Evolutionary conservation across 2,113 vertebrate species (phyloP).

Genomic region (Gila orcuttii): DNA sequence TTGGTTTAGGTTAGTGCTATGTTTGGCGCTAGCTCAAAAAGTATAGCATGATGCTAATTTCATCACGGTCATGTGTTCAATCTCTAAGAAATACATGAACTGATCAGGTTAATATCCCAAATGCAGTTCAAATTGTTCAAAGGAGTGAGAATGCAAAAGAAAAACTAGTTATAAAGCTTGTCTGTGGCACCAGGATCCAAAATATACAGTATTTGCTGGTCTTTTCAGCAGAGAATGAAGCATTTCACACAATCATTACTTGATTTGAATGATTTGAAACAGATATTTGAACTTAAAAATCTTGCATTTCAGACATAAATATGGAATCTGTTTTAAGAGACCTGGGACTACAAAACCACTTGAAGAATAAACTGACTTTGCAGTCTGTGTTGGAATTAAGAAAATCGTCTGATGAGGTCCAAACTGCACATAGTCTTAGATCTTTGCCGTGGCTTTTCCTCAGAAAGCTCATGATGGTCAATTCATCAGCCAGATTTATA

Average conservation of each 20-base stretch:
- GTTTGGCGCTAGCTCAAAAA: background rate
- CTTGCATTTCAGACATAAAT: slow-evolving; percentile 50
- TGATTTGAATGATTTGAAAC: background rate
- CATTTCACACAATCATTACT: background rate
- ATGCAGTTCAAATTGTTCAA: too few relatives aligned
- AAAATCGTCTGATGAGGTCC: slow-evolving; percentile 16
- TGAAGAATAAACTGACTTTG: slow-evolving; percentile 54
- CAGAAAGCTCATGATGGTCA: slow-evolving; percentile 54
- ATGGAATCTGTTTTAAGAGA: slow-evolving; percentile 39
- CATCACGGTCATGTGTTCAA: too few relatives aligned
- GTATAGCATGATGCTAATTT: background rate
- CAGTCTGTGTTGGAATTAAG: slow-evolving; percentile 54
- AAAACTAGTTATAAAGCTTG: background rate
- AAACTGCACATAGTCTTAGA: slow-evolving; percentile 6
- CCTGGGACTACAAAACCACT: slow-evolving; percentile 47
- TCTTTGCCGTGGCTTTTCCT: slow-evolving; percentile 53
- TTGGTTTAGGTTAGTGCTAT: too few relatives aligned
- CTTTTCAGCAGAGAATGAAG: background rate
- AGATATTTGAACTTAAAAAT: background rate
- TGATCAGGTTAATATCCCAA: too few relatives aligned
- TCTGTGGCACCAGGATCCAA: slow-evolving; percentile 35
- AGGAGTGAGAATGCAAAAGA: too few relatives aligned
- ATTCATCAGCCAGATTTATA: slow-evolving; percentile 56
- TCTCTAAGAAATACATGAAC: background rate
- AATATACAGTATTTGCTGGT: background rate